Conservation (phyloP, 2,797 vertebrate species). For the Natrix natrix region DNA sequence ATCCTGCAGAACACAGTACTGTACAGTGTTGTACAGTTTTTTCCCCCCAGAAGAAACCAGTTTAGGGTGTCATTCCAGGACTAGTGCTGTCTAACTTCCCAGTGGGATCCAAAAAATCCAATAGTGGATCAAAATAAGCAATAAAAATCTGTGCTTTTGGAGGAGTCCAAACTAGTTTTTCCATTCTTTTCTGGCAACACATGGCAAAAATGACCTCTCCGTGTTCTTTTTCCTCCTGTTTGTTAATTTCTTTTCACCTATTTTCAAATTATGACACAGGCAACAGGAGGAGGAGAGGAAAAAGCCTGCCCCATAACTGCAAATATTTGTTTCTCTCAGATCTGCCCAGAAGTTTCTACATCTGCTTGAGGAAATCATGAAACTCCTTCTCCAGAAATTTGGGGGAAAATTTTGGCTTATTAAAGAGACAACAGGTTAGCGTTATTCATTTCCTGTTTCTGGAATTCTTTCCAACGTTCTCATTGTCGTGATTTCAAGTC, state of each 20-base stretch:
- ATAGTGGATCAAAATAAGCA: background rate
- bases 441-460: background rate
- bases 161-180: slow-evolving; percentile 50
- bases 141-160: background rate
- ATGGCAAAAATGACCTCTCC: background rate
- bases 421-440: background rate
- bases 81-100: background rate
- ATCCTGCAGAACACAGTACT: background rate
- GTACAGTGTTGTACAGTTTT: background rate
- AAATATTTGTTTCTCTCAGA: background rate
- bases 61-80: background rate
- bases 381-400: background rate
- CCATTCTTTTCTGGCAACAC: slow-evolving; percentile 31
- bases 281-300: background rate
- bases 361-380: background rate
- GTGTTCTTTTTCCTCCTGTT: slow-evolving; percentile 13
- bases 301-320: background rate
- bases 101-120: background rate
- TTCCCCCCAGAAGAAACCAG: background rate
- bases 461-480: background rate
- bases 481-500: background rate
- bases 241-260: slow-evolving; percentile 57
- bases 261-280: slow-evolving; percentile 14
- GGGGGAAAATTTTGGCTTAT: background rate
- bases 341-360: background rate